Base-by-base conservation (phyloP, 2,888 invertebrate genomes). In the Hofmannophila pseudospretella region DNA sequence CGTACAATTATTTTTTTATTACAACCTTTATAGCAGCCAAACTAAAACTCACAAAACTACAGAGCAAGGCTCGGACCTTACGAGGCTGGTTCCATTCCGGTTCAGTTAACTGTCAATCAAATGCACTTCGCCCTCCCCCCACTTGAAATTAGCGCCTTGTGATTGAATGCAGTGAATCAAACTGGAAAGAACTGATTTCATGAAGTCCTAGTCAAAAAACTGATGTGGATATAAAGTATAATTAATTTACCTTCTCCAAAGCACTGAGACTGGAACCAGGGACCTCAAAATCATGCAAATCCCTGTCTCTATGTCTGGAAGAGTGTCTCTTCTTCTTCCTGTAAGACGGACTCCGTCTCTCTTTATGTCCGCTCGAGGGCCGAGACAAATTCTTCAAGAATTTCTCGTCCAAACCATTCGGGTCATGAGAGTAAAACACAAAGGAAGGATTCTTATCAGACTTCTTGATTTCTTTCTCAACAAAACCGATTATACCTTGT, bases 221-320 rank as follows among this genome's bases (percentile, higher is more conserved):
- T n/a, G n/a, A n/a, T n/a, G n/a, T n/a, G n/a, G n/a, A n/a, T n/a
- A n/a, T n/a, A n/a, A n/a, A n/a, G n/a, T n/a, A n/a, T n/a, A n/a
- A n/a, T n/a, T 25, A 4, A 16, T 36, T 56, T 49, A 85, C 85
- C 65, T 67, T 85, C 56, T 88, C 88, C 42, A 88, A 66, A 39
- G 88, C 88, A 68, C 86, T 86, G 14, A 88, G 69, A 65, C 88
- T 88, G 13, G 87, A 88, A 0, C 84, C 84, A 1, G 88, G 87
- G 36, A 87, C 66, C 42, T 88, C 88, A 70, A 88, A 88, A 44
- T 88, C 88, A 55, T 85, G 77, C 26, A 82, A 58, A 40, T 88
- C 85, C 41, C 76, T 70, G 28, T 88, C 88, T 36, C 79, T 61
- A 42, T 86, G 85, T 39, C 58, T 73, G 0, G 88, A 87, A 0